Base-by-base conservation (phyloP, 2,888 invertebrate species). In the Clanis bilineata region DNA sequence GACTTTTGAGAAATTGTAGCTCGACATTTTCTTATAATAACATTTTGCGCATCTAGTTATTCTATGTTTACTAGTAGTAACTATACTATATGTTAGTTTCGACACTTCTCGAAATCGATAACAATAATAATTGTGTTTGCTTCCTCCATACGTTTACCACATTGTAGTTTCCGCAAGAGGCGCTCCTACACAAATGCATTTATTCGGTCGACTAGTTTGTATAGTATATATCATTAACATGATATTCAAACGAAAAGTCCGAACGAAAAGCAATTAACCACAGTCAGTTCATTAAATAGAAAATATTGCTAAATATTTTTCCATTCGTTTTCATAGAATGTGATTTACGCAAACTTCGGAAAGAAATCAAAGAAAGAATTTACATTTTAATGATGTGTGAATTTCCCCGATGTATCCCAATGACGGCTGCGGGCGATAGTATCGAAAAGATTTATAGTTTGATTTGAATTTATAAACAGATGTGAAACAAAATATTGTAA, bases 341-440 rank as follows among this genome's bases (percentile, higher is more conserved):
- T 18, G 10, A 28, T 18, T 51, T 51, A 32, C 32, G 18, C 18
- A 51, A 28, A 32, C 28, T 15, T 28, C 4, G 28, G 28, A 51
- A 28, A 51, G 28, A 51, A 51, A 51, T 51, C 51, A 51, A 51
- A 51, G 32, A 18, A 10, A 32, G 18, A 28, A 51, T 51, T 51
- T 10, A 28, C 51, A 51, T 51, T 51, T 51, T 51, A 51, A 51
- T 51, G 15, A 32, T 51, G 28, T 51, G 25, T 18, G 51, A 51
- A 51, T 51, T 51, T 47, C 47, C 15, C 28, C 18, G 51, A 28
- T 28, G 18, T 25, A 25, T 15, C 6, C 18, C 18, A 45, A 12
- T 23, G 45, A 28, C 18, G 10, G 28, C 28, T 51, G 28, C 15
- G 51, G 28, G 18, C 28, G 15, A 18, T 51, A 15, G 6, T 41